Conservation (phyloP, 2,888 invertebrate genomes). For the Helicoverpa assulta region DNA sequence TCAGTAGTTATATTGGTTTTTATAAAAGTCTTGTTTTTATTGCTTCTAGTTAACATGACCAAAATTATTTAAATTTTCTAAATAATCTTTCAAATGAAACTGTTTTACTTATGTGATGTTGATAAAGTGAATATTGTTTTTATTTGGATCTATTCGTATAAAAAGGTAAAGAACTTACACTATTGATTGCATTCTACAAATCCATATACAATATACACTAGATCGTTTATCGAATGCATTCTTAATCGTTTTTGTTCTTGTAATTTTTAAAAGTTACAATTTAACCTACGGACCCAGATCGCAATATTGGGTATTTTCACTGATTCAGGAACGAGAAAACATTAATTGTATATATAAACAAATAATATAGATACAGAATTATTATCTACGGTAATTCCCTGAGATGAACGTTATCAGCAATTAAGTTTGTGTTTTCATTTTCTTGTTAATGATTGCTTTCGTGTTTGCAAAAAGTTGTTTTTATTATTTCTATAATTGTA, state of each 20-base stretch:
- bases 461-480: not conserved
- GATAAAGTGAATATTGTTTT: too few species aligned
- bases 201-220: not conserved
- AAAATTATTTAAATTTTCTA: too few species aligned
- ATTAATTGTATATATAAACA: not conserved
- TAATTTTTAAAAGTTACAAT: conserved; percentile 2
- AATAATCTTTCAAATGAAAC: too few species aligned
- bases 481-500: not conserved
- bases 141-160: too few species aligned
- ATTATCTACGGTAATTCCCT: conserved; percentile 11
- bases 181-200: not conserved
- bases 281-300: conserved; percentile 12
- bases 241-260: not conserved
- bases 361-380: conserved; percentile 6
- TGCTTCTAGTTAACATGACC: too few species aligned
- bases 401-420: conserved; percentile 8
- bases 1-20: too few species aligned
- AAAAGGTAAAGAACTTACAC: not conserved
- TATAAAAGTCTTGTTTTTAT: too few species aligned
- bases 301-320: not conserved
- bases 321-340: not conserved
- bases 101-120: too few species aligned
- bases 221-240: conserved; percentile 14
- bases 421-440: not conserved
- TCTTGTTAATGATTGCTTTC: not conserved